These are phyloP conservation scores for Pherbina coryleti DNA, from an alignment of 2,888 invertebrate genomes.

Conservation along the genomic window DNA sequence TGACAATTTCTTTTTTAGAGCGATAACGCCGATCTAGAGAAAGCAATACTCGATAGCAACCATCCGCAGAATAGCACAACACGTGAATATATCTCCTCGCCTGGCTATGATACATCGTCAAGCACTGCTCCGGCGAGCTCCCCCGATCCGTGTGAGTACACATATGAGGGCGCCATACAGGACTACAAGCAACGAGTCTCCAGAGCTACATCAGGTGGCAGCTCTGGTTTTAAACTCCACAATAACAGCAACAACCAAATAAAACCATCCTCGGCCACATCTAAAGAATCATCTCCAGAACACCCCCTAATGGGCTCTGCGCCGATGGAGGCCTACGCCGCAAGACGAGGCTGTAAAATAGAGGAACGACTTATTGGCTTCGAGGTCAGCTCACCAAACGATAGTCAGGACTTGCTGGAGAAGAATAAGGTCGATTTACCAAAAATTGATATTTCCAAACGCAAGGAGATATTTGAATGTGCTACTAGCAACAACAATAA, in stretches of 20 bases:
- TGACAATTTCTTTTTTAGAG: constrained; percentile 68
- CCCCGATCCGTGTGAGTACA: constrained; percentile 83
- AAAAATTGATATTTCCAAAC: constrained; percentile 86
- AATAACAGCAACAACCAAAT: constrained; percentile 32
- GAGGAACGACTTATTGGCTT: constrained; percentile 76
- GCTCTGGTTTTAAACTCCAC: constrained; percentile 38
- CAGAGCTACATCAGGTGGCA: constrained; percentile 65
- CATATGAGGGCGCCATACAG: constrained; percentile 89
- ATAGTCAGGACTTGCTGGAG: constrained; percentile 64
- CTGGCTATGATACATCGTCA: constrained; percentile 78
- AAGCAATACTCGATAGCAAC: constrained; percentile 56
- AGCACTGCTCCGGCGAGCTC: constrained; percentile 78
- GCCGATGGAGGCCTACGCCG: constrained; percentile 69
- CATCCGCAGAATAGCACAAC: constrained; percentile 48
- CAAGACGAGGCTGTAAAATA: constrained; percentile 72
- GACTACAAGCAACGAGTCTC: constrained; percentile 85
- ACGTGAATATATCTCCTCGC: constrained; percentile 66
- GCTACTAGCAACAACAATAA: constrained; percentile 8
- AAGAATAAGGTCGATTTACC: constrained; percentile 73
- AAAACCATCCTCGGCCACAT: constrained; percentile 62
- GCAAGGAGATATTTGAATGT: constrained; percentile 86
- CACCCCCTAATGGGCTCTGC: constrained; percentile 64
- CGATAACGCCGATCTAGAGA: constrained; percentile 73
- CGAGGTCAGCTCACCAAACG: constrained; percentile 69
- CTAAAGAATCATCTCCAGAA: constrained; percentile 70